Percentiles rank a stretch among this genome's conserved stretches.
These are phyloP conservation scores for Tethya wilhelma DNA, from an alignment of 37 sponge, comb jelly and placozoan species.

Conservation along the genomic window DNA sequence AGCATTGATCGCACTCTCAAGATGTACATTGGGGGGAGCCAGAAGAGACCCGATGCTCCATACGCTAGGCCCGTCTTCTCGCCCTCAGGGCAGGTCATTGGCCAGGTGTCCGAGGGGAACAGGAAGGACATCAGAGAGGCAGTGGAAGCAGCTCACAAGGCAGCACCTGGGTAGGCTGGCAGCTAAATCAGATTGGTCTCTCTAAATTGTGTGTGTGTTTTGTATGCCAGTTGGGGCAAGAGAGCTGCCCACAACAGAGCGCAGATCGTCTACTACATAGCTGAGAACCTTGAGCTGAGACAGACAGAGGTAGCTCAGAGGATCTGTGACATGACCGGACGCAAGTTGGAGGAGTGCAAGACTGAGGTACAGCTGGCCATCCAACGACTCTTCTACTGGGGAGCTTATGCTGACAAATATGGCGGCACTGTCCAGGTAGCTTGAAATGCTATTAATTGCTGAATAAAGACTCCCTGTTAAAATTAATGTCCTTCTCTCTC, in stretches of 20 bases:
- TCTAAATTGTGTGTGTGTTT: background rate
- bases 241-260: slow-evolving; percentile 97
- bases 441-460: background rate
- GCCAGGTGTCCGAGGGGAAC: slow-evolving; percentile 95
- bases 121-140: slow-evolving; percentile 97
- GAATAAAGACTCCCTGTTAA: background rate
- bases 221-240: slow-evolving; percentile 89
- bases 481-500: slow-evolving; percentile 3
- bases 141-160: slow-evolving; percentile 96
- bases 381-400: slow-evolving; percentile 94
- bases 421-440: slow-evolving; percentile 91
- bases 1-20: slow-evolving; percentile 93
- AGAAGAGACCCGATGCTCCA: slow-evolving; percentile 93
- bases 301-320: slow-evolving; percentile 80
- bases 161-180: slow-evolving; percentile 92
- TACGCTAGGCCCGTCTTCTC: slow-evolving; percentile 78
- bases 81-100: slow-evolving; percentile 74
- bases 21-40: slow-evolving; percentile 95
- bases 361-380: slow-evolving; percentile 89
- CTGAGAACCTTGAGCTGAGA: slow-evolving; percentile 95
- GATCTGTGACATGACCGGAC: slow-evolving; percentile 82
- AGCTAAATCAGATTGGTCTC: background rate
- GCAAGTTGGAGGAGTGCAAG: slow-evolving; percentile 44
- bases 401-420: slow-evolving; percentile 98
- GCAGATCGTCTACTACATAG: slow-evolving; percentile 98